Evolutionary conservation across 2,888 invertebrate species (phyloP).

Genomic region (Rhogogaster chlorosoma): DNA sequence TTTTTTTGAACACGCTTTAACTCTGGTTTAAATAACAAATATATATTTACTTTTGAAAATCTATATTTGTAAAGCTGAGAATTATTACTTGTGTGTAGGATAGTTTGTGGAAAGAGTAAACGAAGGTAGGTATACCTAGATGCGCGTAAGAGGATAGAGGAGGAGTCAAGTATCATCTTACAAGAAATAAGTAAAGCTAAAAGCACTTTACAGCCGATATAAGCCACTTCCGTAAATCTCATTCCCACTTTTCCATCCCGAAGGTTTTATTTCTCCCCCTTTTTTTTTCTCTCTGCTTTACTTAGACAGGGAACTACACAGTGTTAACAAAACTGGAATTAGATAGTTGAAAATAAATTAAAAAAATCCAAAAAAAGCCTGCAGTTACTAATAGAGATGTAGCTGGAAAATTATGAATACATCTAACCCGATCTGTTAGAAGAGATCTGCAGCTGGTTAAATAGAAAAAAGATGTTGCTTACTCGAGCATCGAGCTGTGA

Average conservation of each 20-base stretch:
- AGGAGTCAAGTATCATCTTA: constrained; percentile 45
- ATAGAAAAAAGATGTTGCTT: not conserved
- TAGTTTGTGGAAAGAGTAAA: not conserved
- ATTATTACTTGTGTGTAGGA: not conserved
- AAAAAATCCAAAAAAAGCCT: not conserved
- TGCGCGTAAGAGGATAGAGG: constrained; percentile 23
- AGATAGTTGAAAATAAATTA: not conserved
- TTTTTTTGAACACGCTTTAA: not conserved
- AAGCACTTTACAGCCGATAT: constrained; percentile 34
- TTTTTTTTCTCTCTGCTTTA: not conserved
- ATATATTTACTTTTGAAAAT: not conserved
- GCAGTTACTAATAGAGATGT: constrained; percentile 17
- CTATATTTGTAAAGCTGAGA: constrained; percentile 5
- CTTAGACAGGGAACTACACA: not conserved
- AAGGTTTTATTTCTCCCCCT: not conserved
- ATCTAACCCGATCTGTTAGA: not conserved
- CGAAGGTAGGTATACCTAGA: not conserved
- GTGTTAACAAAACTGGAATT: constrained; percentile 2
- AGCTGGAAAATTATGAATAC: not conserved
- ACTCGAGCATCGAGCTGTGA: not conserved
- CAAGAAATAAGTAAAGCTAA: constrained; percentile 35
- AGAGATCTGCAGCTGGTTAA: not conserved
- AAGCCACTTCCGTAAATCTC: constrained; percentile 24
- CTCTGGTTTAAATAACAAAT: not conserved
- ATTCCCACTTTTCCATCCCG: not conserved